Conservation (phyloP, 1,140 invertebrate genomes). For the Stegodyphus dumicola region DNA sequence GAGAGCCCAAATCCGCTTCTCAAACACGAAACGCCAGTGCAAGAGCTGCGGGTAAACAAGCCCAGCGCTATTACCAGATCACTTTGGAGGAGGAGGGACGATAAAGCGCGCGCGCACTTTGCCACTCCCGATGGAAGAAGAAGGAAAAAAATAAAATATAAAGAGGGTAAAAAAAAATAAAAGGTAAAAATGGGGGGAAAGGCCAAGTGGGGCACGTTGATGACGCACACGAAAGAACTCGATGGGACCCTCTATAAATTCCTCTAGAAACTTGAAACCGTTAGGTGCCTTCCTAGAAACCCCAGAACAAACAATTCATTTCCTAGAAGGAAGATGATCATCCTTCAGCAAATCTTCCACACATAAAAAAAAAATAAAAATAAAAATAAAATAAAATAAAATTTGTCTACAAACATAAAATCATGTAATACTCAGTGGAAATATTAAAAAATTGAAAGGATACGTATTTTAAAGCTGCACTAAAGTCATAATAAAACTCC, state of each 20-base stretch:
- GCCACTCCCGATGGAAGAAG: not conserved
- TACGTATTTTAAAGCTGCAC: too few species aligned
- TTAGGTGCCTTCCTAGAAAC: too few species aligned
- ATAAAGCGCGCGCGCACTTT: not conserved
- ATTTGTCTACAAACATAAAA: too few species aligned
- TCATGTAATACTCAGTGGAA: too few species aligned
- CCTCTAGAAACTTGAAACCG: not conserved
- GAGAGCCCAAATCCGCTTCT: constrained; percentile 18
- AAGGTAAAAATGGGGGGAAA: not conserved
- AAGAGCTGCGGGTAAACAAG: constrained; percentile 30
- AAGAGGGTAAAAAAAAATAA: not conserved
- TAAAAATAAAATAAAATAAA: too few species aligned
- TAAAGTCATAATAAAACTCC: too few species aligned
- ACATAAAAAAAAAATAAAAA: too few species aligned
- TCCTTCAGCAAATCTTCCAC: too few species aligned
- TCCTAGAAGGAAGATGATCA: too few species aligned
- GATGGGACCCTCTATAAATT: constrained; percentile 3
- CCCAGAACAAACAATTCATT: too few species aligned
- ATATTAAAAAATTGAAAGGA: too few species aligned
- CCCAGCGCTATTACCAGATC: constrained; percentile 36
- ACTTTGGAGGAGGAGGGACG: not conserved
- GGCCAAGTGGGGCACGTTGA: not conserved
- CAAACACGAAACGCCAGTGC: constrained; percentile 29
- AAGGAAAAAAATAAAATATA: constrained; percentile 5
- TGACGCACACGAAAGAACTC: constrained; percentile 26